Percentiles rank a stretch among this genome's conserved stretches.
Evolutionary conservation across 2,797 vertebrate genomes (phyloP).

Genomic region (Alectoris magna): DNA sequence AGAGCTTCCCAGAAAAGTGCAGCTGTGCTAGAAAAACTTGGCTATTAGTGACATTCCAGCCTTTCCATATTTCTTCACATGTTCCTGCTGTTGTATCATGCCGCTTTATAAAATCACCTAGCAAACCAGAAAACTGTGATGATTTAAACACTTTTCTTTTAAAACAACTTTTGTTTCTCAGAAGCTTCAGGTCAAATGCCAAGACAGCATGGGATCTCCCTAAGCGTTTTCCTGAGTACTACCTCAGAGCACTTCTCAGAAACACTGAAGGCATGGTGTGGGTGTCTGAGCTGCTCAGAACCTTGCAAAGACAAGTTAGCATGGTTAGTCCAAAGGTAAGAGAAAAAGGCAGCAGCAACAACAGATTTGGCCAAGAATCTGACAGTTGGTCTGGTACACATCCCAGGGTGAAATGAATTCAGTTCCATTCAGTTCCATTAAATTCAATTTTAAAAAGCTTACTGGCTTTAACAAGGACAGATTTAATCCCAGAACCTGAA

Average conservation of each 20-base stretch:
- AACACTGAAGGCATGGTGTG: not conserved
- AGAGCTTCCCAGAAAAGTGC: not conserved
- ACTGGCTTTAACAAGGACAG: constrained; percentile 4
- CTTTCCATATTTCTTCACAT: not conserved
- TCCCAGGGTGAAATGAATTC: not conserved
- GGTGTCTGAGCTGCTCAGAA: not conserved
- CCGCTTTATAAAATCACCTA: not conserved
- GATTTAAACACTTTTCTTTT: not conserved
- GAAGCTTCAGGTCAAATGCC: not conserved
- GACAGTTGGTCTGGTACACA: not conserved
- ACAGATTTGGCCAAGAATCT: fast-evolving
- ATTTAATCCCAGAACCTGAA: constrained; percentile 22
- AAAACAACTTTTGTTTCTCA: not conserved
- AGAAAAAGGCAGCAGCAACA: too few relatives aligned
- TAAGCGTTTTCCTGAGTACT: not conserved
- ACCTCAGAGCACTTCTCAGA: not conserved
- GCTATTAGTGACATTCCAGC: not conserved
- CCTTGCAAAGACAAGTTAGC: not conserved
- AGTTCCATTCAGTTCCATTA: not conserved
- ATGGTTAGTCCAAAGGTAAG: not conserved
- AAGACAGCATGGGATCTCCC: not conserved
- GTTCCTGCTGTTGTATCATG: not conserved
- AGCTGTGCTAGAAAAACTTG: not conserved
- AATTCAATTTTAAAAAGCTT: not conserved
- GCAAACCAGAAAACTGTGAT: not conserved